Evolutionary conservation across 2,888 invertebrate genomes (phyloP), one percentile per base, ranked within the genome.

Genomic region (Drosophila planitibia): DNA sequence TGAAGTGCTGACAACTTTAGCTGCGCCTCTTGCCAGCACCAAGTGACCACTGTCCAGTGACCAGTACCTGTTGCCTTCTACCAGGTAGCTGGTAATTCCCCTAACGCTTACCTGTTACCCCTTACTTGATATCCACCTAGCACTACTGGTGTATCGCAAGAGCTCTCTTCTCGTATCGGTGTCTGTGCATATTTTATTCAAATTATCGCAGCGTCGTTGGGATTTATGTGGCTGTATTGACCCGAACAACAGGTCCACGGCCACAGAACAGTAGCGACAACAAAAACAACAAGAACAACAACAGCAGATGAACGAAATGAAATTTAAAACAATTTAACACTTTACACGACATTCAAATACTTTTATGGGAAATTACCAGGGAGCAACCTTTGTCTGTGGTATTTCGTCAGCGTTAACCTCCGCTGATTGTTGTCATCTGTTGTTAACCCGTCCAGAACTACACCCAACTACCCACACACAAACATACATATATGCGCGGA

Each of bases 341-440:
- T 88, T 88, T 89, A 88, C 87, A 88, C 87, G 89, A 89, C 87
- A 89, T 87, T 87, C 87, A 82, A 89, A 88, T 88, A 89, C 83
- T 88, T 88, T 87, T 85, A 79, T 89, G 87, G 83, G 87, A 88
- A 88, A 88, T 89, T 84, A 81, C 81, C 72, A 30, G 58, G 32
- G 62, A 70, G 64, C 70, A 54, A 62, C 74, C 78, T 65, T 76
- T 78, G 82, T 79, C 74, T 77, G 76, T 79, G 81, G 79, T 81
- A 76, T 81, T 79, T 76, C 80, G 71, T 79, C 81, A 85, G 79
- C 74, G 66, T 74, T 78, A 79, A 79, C 79, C 72, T 76, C 61
- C 58, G 70, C 68, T 82, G 81, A 77, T 82, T 82, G 80, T 82
- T 71, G 54, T 60, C 62, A 63, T 64, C 63, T 64, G 72, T 70